A percentile compares a stretch with the other conserved stretches of the same genome.
phyloP scores from a whole-genome alignment of 2,888 invertebrate genomes.

The Coelopa pilipes region DNA sequence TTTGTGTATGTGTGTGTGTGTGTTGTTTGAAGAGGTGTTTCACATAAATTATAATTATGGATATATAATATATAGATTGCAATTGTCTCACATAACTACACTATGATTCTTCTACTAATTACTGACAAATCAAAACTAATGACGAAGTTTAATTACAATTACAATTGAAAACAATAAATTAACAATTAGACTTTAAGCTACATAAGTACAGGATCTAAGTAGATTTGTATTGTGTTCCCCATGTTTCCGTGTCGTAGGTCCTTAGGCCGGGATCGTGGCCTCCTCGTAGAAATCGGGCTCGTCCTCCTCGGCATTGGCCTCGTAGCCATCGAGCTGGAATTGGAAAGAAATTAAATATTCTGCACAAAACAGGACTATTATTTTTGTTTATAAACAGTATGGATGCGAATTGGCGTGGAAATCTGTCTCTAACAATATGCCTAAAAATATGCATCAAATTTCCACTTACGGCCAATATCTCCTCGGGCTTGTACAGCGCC shows the following conservation, averaged over 20 bases:
- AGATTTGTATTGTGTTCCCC: not conserved
- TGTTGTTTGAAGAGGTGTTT: too few relatives aligned
- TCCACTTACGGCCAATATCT: conserved; percentile 82
- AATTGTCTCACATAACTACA: too few relatives aligned
- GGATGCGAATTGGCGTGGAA: not conserved
- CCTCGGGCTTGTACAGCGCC: conserved; percentile 80
- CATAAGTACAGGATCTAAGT: conserved; percentile 19
- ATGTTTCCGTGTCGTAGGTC: conserved; percentile 1
- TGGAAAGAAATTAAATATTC: not conserved
- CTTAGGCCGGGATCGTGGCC: conserved; percentile 83
- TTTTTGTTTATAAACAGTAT: not conserved
- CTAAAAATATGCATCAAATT: not conserved
- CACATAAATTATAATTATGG: too few relatives aligned
- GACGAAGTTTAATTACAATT: conserved; percentile 15
- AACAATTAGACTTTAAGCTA: conserved; percentile 20
- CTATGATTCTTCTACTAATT: too few relatives aligned
- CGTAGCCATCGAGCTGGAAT: conserved; percentile 83
- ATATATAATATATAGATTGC: too few relatives aligned
- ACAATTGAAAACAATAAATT: conserved; percentile 3
- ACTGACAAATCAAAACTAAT: not conserved
- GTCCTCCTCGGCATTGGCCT: conserved; percentile 84
- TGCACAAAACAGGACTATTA: not conserved
- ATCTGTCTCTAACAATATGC: not conserved
- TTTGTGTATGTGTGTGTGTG: too few relatives aligned
- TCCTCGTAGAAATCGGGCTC: conserved; percentile 96